A percentile compares a stretch with the other conserved stretches of the same genome.
phyloP scores from a whole-genome alignment of 2,113 vertebrate genomes.

The Tachysurus fulvidraco region DNA sequence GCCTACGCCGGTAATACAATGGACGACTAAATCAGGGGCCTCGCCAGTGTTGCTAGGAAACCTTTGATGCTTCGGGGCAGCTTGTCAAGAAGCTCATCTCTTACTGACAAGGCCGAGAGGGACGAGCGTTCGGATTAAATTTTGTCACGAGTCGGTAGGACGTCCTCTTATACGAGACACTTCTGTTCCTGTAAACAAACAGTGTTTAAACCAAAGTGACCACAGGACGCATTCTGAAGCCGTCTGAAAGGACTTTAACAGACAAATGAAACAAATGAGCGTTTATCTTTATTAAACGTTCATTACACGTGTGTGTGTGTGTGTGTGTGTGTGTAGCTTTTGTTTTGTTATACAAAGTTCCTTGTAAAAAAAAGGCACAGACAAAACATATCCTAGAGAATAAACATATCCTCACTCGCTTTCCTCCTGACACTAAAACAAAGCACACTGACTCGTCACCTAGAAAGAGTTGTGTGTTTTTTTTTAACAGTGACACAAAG shows the following conservation, averaged over 20 bases:
- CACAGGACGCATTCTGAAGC: not conserved
- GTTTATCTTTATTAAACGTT: not conserved
- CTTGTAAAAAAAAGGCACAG: too few relatives aligned
- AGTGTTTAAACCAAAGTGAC: not conserved
- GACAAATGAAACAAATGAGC: not conserved
- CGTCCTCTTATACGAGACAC: not conserved
- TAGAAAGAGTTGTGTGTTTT: too few relatives aligned
- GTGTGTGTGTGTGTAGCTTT: not conserved
- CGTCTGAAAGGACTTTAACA: not conserved
- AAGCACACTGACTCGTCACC: too few relatives aligned
- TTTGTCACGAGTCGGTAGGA: not conserved
- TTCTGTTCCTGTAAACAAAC: not conserved
- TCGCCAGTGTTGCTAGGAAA: slow-evolving; percentile 72
- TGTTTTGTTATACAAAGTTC: too few relatives aligned
- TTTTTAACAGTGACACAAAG: too few relatives aligned
- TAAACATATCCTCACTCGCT: too few relatives aligned
- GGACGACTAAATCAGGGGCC: slow-evolving; percentile 62
- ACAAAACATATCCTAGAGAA: too few relatives aligned
- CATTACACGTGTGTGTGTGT: not conserved
- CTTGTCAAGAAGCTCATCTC: slow-evolving; percentile 70
- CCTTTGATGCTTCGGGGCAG: slow-evolving; percentile 64
- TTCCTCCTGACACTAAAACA: not conserved
- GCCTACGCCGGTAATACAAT: slow-evolving; percentile 71
- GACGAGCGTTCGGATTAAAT: not conserved
- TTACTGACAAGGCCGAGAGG: slow-evolving; percentile 62